Conservation (phyloP, 1,140 invertebrate genomes). For the Drosophila pseudoananassae region DNA sequence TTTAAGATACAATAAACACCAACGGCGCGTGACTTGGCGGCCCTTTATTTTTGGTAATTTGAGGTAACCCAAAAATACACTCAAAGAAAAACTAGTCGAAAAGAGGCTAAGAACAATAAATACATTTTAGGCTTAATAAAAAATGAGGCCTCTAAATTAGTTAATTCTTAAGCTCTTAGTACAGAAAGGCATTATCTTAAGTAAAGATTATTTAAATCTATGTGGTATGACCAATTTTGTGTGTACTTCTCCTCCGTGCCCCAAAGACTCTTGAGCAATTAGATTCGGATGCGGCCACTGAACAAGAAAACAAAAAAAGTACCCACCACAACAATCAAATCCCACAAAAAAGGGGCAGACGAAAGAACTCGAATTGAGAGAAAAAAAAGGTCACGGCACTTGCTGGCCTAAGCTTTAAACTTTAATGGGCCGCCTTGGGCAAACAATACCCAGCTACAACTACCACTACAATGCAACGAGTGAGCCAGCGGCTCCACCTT, state of each 20-base stretch:
- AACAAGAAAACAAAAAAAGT: slow-evolving; percentile 31
- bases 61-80: slow-evolving; percentile 1
- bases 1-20: slow-evolving; percentile 40
- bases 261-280: slow-evolving; percentile 62
- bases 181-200: neutral
- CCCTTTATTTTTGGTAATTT: slow-evolving; percentile 3
- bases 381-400: slow-evolving; percentile 80
- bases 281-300: slow-evolving; percentile 56
- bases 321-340: slow-evolving; percentile 23
- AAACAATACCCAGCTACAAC: slow-evolving; percentile 24
- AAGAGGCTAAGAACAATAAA: neutral
- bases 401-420: slow-evolving; percentile 51
- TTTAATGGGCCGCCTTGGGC: slow-evolving; percentile 75
- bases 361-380: slow-evolving; percentile 66
- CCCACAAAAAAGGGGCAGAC: slow-evolving; percentile 28
- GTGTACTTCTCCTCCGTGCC: slow-evolving; percentile 16
- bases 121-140: neutral
- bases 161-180: neutral
- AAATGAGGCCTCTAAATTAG: too few species aligned
- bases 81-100: neutral
- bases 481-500: slow-evolving; percentile 22
- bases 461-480: slow-evolving; percentile 21
- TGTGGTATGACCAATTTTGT: slow-evolving; percentile 1
- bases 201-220: neutral
- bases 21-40: slow-evolving; percentile 48